These are phyloP conservation scores for Gonioctena quinquepunctata DNA, from an alignment of 1,140 invertebrate species.

Conservation along the genomic window DNA sequence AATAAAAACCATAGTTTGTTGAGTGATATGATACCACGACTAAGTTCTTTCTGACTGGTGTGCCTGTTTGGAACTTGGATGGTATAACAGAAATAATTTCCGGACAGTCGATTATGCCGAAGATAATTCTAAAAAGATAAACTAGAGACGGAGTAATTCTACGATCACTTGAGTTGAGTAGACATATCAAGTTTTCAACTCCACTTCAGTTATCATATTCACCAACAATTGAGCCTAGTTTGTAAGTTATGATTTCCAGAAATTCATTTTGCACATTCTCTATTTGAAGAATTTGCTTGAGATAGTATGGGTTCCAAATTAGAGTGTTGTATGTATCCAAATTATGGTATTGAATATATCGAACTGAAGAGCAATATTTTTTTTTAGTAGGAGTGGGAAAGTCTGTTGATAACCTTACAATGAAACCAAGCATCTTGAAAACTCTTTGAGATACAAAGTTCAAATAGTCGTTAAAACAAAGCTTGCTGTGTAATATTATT, in stretches of 20 bases:
- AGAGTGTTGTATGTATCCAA: background rate
- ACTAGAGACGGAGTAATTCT: background rate
- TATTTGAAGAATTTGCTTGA: too few relatives aligned
- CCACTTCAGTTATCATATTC: background rate
- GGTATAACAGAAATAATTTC: background rate
- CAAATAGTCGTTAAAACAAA: background rate
- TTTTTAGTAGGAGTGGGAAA: background rate
- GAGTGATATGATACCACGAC: background rate
- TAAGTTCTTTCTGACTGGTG: background rate
- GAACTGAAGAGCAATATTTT: background rate
- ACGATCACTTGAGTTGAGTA: background rate
- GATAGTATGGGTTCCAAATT: too few relatives aligned
- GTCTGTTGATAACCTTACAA: background rate
- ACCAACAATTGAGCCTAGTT: background rate
- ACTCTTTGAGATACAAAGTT: background rate
- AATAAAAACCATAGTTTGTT: background rate
- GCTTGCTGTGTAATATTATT: background rate
- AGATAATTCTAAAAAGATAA: too few relatives aligned
- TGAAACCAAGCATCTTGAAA: background rate
- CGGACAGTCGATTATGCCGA: background rate
- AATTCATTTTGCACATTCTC: too few relatives aligned
- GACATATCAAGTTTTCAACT: background rate
- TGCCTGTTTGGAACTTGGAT: background rate
- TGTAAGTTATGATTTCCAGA: background rate
- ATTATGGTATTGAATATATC: background rate